A percentile compares a stretch with the other conserved stretches of the same genome.
Evolutionary conservation across 2,113 vertebrate genomes (phyloP).

Genomic region (Porphyrio hochstetteri): DNA sequence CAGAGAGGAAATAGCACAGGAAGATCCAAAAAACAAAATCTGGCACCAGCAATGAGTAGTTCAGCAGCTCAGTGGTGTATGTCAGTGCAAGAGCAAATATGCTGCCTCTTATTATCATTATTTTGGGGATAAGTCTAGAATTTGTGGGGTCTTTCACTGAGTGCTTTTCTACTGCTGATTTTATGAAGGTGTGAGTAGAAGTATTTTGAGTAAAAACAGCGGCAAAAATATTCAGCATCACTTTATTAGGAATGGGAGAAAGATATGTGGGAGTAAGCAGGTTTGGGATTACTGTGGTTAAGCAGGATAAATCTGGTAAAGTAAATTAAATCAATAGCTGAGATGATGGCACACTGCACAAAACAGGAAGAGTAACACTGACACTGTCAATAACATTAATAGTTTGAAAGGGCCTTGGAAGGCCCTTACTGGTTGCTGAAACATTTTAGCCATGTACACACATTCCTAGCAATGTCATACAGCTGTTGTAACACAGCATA

Average conservation of each 20-base stretch:
- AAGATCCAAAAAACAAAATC: not conserved
- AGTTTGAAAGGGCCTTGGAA: not conserved
- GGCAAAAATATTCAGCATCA: not conserved
- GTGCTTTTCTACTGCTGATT: not conserved
- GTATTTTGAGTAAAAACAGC: not conserved
- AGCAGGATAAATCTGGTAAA: constrained; percentile 38
- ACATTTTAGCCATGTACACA: not conserved
- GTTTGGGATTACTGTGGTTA: constrained; percentile 28
- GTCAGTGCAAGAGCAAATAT: not conserved
- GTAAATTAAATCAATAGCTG: constrained; percentile 48
- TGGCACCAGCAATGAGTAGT: not conserved
- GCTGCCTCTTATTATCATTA: not conserved
- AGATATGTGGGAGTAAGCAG: not conserved
- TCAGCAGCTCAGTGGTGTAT: not conserved
- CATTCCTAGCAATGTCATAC: not conserved
- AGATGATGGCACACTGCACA: not conserved
- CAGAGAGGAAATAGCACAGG: not conserved
- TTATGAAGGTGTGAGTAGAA: not conserved
- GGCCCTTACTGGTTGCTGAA: not conserved
- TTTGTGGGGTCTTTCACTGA: not conserved
- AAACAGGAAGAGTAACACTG: not conserved
- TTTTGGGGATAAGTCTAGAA: not conserved
- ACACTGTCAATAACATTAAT: not conserved
- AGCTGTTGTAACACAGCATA: accelerated
- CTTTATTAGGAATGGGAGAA: not conserved